Evolutionary conservation across 1,140 invertebrate genomes (phyloP).

Genomic region (Druon quercuslanigerum): DNA sequence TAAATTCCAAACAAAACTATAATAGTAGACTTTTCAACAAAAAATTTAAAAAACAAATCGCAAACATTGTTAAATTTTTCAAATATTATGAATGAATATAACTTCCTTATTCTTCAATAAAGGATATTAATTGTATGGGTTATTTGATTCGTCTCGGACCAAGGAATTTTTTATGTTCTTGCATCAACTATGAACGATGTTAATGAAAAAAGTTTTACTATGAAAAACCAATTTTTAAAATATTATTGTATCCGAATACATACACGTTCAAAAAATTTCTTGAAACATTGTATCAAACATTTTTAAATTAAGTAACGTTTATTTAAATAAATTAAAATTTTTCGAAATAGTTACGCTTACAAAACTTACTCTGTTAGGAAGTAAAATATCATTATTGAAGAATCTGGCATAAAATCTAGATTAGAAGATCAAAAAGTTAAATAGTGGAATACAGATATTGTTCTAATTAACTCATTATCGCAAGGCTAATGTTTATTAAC

Average conservation of each 20-base stretch:
- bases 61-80: not conserved
- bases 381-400: not conserved
- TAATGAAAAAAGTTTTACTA: too few relatives aligned
- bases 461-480: slow-evolving; percentile 58
- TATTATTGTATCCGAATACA: not conserved
- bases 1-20: too few relatives aligned
- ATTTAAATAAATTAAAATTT: too few relatives aligned
- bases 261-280: too few relatives aligned
- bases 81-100: too few relatives aligned
- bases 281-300: not conserved
- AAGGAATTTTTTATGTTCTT: too few relatives aligned
- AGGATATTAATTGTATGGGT: too few relatives aligned
- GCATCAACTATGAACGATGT: too few relatives aligned
- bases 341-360: too few relatives aligned
- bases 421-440: slow-evolving; percentile 43
- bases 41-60: not conserved
- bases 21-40: too few relatives aligned
- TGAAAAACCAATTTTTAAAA: not conserved
- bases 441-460: slow-evolving; percentile 33
- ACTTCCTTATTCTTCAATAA: too few relatives aligned
- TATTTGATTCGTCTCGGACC: too few relatives aligned
- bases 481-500: slow-evolving; percentile 41
- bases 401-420: not conserved
- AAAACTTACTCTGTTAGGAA: not conserved
- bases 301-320: not conserved